Base-by-base conservation (phyloP, 1,140 invertebrate genomes). In the Steinernema feltiae region DNA sequence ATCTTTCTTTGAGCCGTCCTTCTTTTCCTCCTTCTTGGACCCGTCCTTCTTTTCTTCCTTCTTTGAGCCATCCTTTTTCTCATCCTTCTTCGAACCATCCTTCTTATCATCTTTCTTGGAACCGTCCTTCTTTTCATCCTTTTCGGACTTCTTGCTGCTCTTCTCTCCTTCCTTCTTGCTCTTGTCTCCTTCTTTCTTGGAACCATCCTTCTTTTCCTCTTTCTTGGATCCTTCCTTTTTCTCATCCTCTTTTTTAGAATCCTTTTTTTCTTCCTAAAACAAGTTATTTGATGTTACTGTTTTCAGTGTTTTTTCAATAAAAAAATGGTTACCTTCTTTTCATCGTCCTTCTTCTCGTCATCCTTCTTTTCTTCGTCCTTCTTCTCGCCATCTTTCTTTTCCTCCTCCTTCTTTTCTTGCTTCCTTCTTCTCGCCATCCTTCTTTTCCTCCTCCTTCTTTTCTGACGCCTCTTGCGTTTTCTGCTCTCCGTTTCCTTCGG, bases 1-100 rank as follows among this genome's bases (percentile, higher is more conserved):
- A 15, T 63, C 53, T 27, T 63, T 63, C 53, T 63, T 63, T 3
- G 12, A 17, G 24, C 3, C 53, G 15, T 63, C 53, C 53, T 63
- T 63, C 53, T 63, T 63, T 21, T 63, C 53, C 24, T 63, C 53
- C 24, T 63, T 63, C 53, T 63, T 63, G 53, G 12, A 17, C 94
- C 76, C 81, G 21, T 85, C 90, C 70, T 90, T 46, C 72, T 93
- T 80, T 92, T 93, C 87, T 93, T 63, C 53, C 24, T 63, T 63
- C 53, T 63, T 63, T 3, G 53, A 63, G 24, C 15, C 24, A 15
- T 63, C 53, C 53, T 63, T 63, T 21, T 63, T 63, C 7, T n/a
- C n/a, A n/a, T n/a, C n/a, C n/a, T n/a, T n/a, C n/a, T n/a, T n/a
- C n/a, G n/a, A n/a, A n/a, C n/a, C n/a, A n/a, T n/a, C n/a, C n/a